Conservation (phyloP, 1,140 invertebrate genomes). For the Mactra quadrangularis region DNA sequence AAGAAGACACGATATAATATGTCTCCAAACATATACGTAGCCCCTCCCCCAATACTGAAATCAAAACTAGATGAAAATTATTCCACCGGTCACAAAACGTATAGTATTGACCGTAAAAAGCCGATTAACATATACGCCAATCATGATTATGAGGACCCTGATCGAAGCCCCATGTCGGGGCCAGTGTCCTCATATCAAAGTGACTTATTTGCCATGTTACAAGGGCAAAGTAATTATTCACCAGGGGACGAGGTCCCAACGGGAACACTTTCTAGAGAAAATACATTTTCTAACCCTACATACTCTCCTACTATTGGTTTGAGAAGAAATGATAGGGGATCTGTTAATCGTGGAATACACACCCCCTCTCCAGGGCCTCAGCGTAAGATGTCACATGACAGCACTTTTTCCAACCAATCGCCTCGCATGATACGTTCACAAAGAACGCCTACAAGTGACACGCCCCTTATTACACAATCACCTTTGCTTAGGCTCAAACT, state of each 20-base stretch:
- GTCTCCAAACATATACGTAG: constrained; percentile 73
- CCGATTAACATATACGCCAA: constrained; percentile 66
- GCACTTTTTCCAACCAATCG: constrained; percentile 57
- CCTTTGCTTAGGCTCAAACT: constrained; percentile 55
- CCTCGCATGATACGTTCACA: constrained; percentile 43
- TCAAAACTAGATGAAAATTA: constrained; percentile 58
- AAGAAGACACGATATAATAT: constrained; percentile 65
- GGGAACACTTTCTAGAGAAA: constrained; percentile 50
- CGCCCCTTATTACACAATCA: constrained; percentile 55
- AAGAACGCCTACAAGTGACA: constrained; percentile 56
- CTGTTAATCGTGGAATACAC: constrained; percentile 13
- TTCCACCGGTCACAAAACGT: constrained; percentile 59
- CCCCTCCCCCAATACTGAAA: constrained; percentile 67
- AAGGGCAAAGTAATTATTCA: constrained; percentile 43
- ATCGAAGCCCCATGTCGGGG: constrained; percentile 1
- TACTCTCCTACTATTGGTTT: constrained; percentile 52
- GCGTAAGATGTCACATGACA: constrained; percentile 59
- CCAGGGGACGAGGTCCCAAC: constrained; percentile 49
- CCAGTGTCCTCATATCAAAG: constrained; percentile 5
- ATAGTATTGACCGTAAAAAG: constrained; percentile 60
- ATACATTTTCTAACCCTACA: constrained; percentile 57
- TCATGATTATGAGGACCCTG: constrained; percentile 76
- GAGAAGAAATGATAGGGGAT: constrained; percentile 26
- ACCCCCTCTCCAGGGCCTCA: constrained; percentile 40
- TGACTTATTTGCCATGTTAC: constrained; percentile 30